Base-by-base conservation (phyloP, 2,797 vertebrate species). In the Myotis planiceps region DNA sequence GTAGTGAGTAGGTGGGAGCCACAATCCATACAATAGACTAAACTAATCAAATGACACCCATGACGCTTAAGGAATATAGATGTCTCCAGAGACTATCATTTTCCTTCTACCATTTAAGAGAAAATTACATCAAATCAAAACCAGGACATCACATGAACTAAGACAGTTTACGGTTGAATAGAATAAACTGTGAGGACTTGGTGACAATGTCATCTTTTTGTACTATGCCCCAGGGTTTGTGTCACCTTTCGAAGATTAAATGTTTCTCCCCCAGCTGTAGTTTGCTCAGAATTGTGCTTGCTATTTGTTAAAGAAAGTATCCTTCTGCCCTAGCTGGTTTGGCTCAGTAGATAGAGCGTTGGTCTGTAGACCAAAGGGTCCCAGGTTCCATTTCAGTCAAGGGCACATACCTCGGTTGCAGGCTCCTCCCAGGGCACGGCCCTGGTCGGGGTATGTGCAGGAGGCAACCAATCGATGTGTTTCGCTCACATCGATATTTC, bases 61-160 rank as follows among this genome's bases (percentile, higher is more conserved):
- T 39, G 47, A 51, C 29, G 63, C 42, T 91, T 39, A 37, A 58
- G n/a, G 25, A 4, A 25, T 65, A 58, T 39, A 51, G 32, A 63
- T 66, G 82, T 90, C 53, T 74, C 18, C 68, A 82, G 42, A 51
- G 19, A 51, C 47, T 86, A 60, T 51, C 5, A 34, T 74, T 78
- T 78, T 69, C 27, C 23, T 82, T 29, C 53, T 74, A 74, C 25
- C 16, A 45, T 45, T 53, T 69, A 58, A 65, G 49, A 94, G 37
- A 71, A 96, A 88, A 71, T 29, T 12, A 49, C 9, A 25, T 81
- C 32, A 85, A 66, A 74, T 94, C 13, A 88, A 95, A 94, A 51
- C 19, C 49, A 65, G 29, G 63, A 81, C 86, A 60, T 27, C n/a
- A 63, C 94, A 74, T 76, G 6, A 83, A 55, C 74, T 37, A 83